Evolutionary conservation across 2,797 vertebrate species (phyloP).

Genomic region (Myotis planiceps): DNA sequence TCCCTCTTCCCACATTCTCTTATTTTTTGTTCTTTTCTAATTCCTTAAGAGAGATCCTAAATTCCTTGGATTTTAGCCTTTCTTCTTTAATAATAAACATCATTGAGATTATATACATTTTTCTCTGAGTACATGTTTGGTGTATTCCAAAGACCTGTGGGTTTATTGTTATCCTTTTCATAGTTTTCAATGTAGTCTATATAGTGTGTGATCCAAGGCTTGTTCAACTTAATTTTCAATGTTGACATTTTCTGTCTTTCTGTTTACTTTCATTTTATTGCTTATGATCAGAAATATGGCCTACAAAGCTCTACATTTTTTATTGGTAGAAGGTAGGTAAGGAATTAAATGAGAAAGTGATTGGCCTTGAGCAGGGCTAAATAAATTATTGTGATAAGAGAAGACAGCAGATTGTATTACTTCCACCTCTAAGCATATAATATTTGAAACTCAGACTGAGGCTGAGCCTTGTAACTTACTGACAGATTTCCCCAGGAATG

Average conservation of each 20-base stretch:
- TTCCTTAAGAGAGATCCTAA: background rate
- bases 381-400: background rate
- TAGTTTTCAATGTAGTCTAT: background rate
- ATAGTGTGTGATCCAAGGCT: background rate
- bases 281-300: background rate
- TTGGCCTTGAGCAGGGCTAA: background rate
- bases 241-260: background rate
- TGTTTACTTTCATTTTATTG: background rate
- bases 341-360: background rate
- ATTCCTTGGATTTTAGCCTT: background rate
- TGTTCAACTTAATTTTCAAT: background rate
- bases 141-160: background rate
- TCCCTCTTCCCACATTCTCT: background rate
- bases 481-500: background rate
- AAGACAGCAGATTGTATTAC: background rate
- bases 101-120: background rate
- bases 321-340: conserved; percentile 17
- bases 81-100: background rate
- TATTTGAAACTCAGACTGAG: background rate
- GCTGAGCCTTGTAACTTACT: background rate
- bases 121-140: background rate
- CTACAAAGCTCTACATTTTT: background rate
- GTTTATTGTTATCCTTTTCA: background rate
- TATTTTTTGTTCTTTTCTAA: background rate
- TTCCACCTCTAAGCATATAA: background rate